phyloP scores from a whole-genome alignment of 2,113 vertebrate species.

The Tragelaphus buxtoni region DNA sequence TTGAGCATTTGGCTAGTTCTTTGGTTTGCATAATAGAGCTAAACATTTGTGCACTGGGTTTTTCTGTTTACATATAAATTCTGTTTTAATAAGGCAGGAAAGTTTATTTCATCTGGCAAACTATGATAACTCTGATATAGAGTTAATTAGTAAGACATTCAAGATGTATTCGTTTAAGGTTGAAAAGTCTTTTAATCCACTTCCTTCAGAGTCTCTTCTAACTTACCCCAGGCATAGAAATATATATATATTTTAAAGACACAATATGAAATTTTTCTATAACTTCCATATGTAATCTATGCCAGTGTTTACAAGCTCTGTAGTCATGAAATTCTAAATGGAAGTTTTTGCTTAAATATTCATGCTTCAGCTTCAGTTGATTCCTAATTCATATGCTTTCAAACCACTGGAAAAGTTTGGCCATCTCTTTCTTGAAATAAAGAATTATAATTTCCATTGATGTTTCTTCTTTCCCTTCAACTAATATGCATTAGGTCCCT shows the following conservation, averaged over 20 bases:
- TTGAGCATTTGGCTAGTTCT: neutral
- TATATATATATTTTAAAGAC: neutral
- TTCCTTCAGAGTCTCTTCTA: conserved; percentile 18
- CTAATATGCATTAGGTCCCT: neutral
- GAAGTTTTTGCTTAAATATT: neutral
- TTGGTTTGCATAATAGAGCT: conserved; percentile 13
- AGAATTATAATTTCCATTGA: neutral
- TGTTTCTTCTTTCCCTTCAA: neutral
- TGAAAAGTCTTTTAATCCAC: conserved; percentile 23
- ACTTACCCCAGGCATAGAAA: neutral
- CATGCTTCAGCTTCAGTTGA: neutral
- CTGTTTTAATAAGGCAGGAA: neutral
- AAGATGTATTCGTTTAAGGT: conserved; percentile 16
- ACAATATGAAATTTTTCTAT: conserved; percentile 25
- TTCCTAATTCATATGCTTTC: neutral
- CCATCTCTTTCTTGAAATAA: neutral
- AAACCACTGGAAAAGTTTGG: neutral
- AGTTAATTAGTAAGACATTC: conserved; percentile 29
- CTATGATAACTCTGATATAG: neutral
- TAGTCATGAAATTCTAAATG: neutral
- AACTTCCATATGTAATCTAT: conserved; percentile 13
- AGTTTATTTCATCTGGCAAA: conserved; percentile 14
- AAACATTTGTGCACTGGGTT: neutral
- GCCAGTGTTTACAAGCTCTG: neutral
- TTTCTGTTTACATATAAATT: neutral